These are phyloP conservation scores for Hymenochirus boettgeri DNA, from an alignment of 2,113 vertebrate genomes.

Conservation along the genomic window DNA sequence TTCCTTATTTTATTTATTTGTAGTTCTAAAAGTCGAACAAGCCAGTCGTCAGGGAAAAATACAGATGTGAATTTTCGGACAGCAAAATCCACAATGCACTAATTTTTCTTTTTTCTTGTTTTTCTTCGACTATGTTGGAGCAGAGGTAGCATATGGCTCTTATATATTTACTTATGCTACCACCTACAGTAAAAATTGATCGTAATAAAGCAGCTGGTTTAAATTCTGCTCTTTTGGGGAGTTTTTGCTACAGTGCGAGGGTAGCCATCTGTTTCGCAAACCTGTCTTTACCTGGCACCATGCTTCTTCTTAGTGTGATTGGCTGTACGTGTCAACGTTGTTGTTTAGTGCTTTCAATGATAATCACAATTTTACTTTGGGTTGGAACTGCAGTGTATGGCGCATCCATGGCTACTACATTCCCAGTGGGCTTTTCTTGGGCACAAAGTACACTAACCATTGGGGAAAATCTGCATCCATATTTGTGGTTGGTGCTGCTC, in stretches of 20 bases:
- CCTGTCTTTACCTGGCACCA: constrained; percentile 70
- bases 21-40: constrained; percentile 52
- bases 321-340: constrained; percentile 67
- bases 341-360: constrained; percentile 69
- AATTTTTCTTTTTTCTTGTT: constrained; percentile 76
- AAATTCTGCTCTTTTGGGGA: constrained; percentile 89
- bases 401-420: constrained; percentile 81
- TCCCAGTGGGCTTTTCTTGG: constrained; percentile 92
- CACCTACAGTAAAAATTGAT: constrained; percentile 60
- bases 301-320: constrained; percentile 78
- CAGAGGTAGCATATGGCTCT: constrained; percentile 84
- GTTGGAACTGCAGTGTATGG: constrained; percentile 72
- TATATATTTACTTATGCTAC: constrained; percentile 81
- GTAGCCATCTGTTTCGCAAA: constrained; percentile 77
- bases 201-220: constrained; percentile 67
- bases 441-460: constrained; percentile 82
- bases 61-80: constrained; percentile 46
- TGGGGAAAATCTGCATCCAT: constrained; percentile 66
- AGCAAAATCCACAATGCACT: constrained; percentile 70
- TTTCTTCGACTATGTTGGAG: constrained; percentile 88
- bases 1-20: constrained; percentile 70
- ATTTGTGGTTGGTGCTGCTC: constrained; percentile 78
- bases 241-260: constrained; percentile 74
- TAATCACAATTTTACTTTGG: constrained; percentile 66
- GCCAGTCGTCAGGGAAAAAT: constrained; percentile 47